These are phyloP conservation scores for Copidosoma aretas DNA, from an alignment of 2,888 invertebrate species.

Conservation along the genomic window DNA sequence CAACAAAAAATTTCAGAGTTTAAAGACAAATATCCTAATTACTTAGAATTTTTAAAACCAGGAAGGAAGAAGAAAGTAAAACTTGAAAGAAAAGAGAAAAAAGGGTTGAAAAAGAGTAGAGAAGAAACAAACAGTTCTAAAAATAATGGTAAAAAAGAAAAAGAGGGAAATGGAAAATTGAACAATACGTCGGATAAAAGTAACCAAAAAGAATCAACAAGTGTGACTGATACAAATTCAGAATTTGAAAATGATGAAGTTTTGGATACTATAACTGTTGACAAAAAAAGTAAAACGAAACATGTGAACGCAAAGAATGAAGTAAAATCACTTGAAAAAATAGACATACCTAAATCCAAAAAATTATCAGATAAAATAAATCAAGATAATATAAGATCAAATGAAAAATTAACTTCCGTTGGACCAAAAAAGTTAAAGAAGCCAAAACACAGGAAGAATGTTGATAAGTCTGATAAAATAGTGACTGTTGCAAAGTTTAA, in stretches of 20 bases:
- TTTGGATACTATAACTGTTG: not conserved
- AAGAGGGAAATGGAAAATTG: not conserved
- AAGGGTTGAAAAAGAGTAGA: constrained; percentile 12
- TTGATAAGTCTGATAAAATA: no score
- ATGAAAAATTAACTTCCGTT: no score
- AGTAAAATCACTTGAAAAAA: no score
- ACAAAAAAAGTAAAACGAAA: not conserved
- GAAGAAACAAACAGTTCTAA: not conserved
- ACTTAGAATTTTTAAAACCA: constrained; percentile 44
- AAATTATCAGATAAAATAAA: no score
- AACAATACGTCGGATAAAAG: not conserved
- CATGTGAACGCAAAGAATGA: no score
- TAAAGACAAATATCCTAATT: constrained; percentile 53
- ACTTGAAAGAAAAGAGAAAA: constrained; percentile 20
- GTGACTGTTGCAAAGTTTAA: no score
- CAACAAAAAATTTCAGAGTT: constrained; percentile 48
- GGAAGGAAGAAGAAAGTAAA: constrained; percentile 44
- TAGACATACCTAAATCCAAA: no score
- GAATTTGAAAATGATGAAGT: not conserved
- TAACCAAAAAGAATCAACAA: not conserved
- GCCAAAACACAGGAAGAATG: no score
- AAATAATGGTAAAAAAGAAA: not conserved
- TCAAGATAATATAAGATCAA: no score
- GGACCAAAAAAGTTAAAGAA: no score
- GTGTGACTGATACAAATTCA: not conserved